Base-by-base conservation (phyloP, 2,113 vertebrate genomes). In the Antigone vipio region DNA sequence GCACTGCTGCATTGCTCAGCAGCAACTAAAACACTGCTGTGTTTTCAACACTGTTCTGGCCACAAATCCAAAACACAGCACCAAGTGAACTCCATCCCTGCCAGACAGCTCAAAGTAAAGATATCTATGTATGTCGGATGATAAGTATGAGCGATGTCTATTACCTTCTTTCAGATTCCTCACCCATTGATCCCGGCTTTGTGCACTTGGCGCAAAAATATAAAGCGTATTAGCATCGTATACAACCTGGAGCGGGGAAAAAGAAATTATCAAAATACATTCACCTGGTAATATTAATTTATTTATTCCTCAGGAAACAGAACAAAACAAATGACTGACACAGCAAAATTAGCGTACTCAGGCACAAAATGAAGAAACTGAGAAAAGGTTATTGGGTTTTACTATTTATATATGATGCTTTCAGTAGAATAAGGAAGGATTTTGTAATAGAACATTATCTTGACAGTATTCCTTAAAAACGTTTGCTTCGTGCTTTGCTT, bases 161-260 rank as follows among this genome's bases (percentile, higher is more conserved):
- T 98, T 95, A 99, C 99, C 99, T 96, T 99, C 98, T 97, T 99
- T 99, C 68, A 99, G 97, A 74, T 97, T 98, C 90, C 98, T 99
- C 92, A 99, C 99, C 99, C 99, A 99, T 29, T 91, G 72, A 80
- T 97, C 98, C 60, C 99, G 98, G 96, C 99, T 99, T 82, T 98
- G 97, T 47, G 98, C 97, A 93, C 95, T 99, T 6, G 99, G 99
- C 80, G 99, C 98, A 96, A 99, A 99, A 62, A 99, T 93, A 74
- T 99, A 99, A 58, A 99, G 98, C 0, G 98, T 99, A 87, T 97
- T 99, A 56, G 97, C 95, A 84, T 99, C 99, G 9, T 99, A 98
- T 32, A 99, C 98, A 83, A 99, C 98, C 99, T 99, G 86, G 62
- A 96, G 75, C 34, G 52, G 47, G 45, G 52, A 72, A 88, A 49